Evolutionary conservation across 2,888 invertebrate genomes (phyloP), one percentile per base, ranked within the genome.

Genomic region (Eucriotettix oculatus): DNA sequence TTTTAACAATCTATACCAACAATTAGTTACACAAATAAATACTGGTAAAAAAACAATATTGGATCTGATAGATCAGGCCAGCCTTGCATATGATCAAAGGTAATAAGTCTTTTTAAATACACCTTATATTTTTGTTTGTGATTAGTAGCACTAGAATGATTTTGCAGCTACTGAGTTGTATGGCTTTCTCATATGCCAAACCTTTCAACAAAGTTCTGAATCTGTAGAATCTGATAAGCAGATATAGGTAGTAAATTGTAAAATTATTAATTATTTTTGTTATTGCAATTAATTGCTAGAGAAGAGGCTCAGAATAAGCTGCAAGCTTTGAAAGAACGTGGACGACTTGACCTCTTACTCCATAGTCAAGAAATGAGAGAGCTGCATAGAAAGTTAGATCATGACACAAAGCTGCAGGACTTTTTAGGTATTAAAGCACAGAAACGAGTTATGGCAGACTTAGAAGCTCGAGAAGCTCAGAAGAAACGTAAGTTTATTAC

Each of bases 401-500:
- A 92, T 71, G 90, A 92, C 70, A 76, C 86, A 67, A 89, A 89
- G 67, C 75, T 94, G 42, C 85, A 90, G 67, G 86, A 89, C 68
- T 94, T 94, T 72, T 81, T 93, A 59, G 85, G 86, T 10, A 83
- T 87, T 1, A 93, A 93, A 72, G 87, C 89, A 0, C 90, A 91
- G 64, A 86, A 85, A 66, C 75, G 90, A 1, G 77, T 86, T 52
- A 85, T 87, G 68, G 81, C 82, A 0, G 87, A 88, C 64, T 75
- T 89, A 12, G 86, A 89, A 67, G 83, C 82, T 59, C 86, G 85
- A 65, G 87, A 86, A 16, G 79, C 82, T 58, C 84, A 84, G 66
- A 87, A 86, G 69, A 81, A 82, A 61, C 77, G 66, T 66, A 58
- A 63, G 54, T 29, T 29, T 29, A 29, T n/a, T n/a, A n/a, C n/a